Conservation (phyloP, 2,888 invertebrate species). For the Eristalis arbustorum region DNA sequence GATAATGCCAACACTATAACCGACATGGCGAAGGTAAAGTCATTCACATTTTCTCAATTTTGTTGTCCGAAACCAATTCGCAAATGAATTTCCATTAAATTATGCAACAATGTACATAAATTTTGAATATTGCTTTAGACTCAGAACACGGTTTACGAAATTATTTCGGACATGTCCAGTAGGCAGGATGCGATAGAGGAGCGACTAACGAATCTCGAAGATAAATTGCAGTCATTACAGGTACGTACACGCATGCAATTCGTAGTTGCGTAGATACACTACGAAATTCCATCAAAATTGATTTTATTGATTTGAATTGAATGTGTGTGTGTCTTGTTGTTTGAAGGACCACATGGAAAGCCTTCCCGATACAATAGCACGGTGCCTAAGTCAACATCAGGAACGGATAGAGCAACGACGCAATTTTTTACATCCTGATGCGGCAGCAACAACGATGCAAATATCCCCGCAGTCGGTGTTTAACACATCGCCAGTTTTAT, state of each 20-base stretch:
- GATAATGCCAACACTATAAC: slow-evolving; percentile 99
- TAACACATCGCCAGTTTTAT: slow-evolving; percentile 81
- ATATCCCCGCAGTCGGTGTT: slow-evolving; percentile 81
- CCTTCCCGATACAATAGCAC: slow-evolving; percentile 90
- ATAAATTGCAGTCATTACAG: slow-evolving; percentile 92
- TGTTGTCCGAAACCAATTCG: not conserved
- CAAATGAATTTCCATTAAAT: not conserved
- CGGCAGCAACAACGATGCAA: slow-evolving; percentile 84
- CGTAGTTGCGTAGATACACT: not conserved
- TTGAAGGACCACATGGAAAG: slow-evolving; percentile 89
- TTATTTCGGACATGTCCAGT: slow-evolving; percentile 98
- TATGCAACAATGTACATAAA: not conserved
- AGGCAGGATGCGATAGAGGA: slow-evolving; percentile 97
- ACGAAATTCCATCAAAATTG: not conserved
- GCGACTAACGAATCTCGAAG: slow-evolving; percentile 94
- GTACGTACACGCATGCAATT: slow-evolving; percentile 78
- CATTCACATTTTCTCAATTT: not conserved
- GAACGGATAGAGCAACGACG: slow-evolving; percentile 90
- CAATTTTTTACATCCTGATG: slow-evolving; percentile 93
- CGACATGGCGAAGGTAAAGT: slow-evolving; percentile 98
- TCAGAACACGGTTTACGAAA: slow-evolving; percentile 98
- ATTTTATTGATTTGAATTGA: slow-evolving; percentile 35
- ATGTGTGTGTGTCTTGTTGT: not conserved
- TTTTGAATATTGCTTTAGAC: slow-evolving; percentile 84
- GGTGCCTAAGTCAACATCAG: slow-evolving; percentile 88